Evolutionary conservation across 92 coral and sea anemone species (phyloP).

Genomic region (Muricea muricata): DNA sequence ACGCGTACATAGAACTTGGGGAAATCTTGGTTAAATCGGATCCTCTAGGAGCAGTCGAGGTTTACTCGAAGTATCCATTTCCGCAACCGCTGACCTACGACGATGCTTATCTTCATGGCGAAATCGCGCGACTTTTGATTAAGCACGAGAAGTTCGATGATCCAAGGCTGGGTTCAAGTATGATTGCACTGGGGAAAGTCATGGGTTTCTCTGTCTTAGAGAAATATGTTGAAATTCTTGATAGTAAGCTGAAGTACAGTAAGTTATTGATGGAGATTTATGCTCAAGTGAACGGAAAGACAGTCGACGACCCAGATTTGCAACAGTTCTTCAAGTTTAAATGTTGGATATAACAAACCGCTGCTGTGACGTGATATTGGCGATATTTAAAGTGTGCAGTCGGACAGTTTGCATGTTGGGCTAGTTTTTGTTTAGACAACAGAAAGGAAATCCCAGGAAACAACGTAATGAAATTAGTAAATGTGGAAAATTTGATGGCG

Average conservation of each 20-base stretch:
- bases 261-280: conserved; percentile 84
- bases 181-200: conserved; percentile 85
- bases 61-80: conserved; percentile 54
- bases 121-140: conserved; percentile 88
- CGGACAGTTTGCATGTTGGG: no score
- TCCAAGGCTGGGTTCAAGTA: conserved; percentile 79
- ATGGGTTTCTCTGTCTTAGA: conserved; percentile 97
- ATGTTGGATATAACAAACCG: conserved; percentile 74
- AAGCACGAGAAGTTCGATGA: conserved; percentile 90
- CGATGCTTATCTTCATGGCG: conserved; percentile 97
- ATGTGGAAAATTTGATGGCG: no score
- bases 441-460: no score
- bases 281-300: conserved; percentile 94
- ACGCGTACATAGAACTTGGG: conserved; percentile 97
- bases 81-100: conserved; percentile 85
- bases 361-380: background rate
- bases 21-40: conserved; percentile 84
- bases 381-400: background rate
- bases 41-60: conserved; percentile 92
- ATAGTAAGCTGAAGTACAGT: conserved; percentile 94
- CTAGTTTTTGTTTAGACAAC: background rate
- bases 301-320: conserved; percentile 89
- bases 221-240: conserved; percentile 94
- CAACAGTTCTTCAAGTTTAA: conserved; percentile 95
- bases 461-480: no score